Evolutionary conservation across 2,888 invertebrate genomes (phyloP).

Genomic region (Proisotoma minuta): DNA sequence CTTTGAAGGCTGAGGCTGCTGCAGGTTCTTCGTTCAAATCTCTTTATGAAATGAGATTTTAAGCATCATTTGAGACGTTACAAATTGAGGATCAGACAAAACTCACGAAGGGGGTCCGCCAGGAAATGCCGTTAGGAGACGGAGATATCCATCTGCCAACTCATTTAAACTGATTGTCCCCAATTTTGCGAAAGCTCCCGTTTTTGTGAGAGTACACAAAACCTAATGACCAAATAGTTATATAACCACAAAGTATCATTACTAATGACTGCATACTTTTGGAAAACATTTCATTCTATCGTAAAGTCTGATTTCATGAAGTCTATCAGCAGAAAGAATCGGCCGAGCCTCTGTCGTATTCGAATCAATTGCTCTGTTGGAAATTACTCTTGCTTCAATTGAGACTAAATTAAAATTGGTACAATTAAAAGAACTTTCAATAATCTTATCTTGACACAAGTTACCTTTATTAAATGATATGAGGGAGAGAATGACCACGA

Average conservation of each 20-base stretch:
- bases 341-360: neutral
- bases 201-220: conserved; percentile 8
- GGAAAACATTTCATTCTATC: conserved; percentile 15
- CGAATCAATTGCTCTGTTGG: neutral
- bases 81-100: neutral
- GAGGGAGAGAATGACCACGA: too few relatives aligned
- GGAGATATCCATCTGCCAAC: conserved; percentile 10
- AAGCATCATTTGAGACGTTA: neutral
- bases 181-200: neutral
- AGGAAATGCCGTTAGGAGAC: conserved; percentile 6
- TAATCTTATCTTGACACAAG: too few relatives aligned
- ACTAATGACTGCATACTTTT: too few relatives aligned
- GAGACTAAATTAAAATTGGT: too few relatives aligned
- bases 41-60: neutral
- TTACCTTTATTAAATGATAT: too few relatives aligned
- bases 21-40: neutral
- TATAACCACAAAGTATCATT: too few relatives aligned
- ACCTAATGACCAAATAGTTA: neutral
- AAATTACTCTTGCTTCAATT: too few relatives aligned
- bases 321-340: neutral
- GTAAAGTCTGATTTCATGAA: neutral
- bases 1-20: neutral
- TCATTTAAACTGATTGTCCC: neutral
- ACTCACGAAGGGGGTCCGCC: conserved; percentile 7
- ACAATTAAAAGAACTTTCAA: too few relatives aligned